Evolutionary conservation across 2,888 invertebrate species (phyloP), one percentile per base, ranked within the genome.

Genomic region (Physocephala rufipes): DNA sequence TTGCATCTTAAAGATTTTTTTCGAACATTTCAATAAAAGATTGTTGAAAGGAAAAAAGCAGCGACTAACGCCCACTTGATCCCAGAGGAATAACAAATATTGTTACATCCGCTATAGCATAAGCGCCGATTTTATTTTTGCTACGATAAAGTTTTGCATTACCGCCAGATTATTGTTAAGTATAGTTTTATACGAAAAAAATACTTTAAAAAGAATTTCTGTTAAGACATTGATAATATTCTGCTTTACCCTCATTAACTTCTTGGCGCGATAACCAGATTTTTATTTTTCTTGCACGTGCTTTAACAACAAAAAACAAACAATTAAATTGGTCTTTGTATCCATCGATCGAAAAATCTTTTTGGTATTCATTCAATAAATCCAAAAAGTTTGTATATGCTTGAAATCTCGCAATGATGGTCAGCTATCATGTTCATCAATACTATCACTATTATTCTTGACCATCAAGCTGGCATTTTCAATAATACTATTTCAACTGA

Each of bases 211-310:
- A 2, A 55, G 24, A 55, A 26, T 58, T 36, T 36, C 4, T 36
- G 13, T 55, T 55, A 21, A 19, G 19, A 5, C 24, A 2, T 55
- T 55, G 3, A n/a, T 55, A 24, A n/a, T 55, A 24, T 15, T 5
- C 19, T 19, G 5, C 19, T n/a, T n/a, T n/a, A 13, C 12, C 49
- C 9, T 55, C 53, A 1, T 55, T 21, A 12, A 24, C 53, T 55
- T 24, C 28, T 58, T 58, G 1, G 21, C 16, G 26, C 2, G n/a
- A 19, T 53, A 55, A 3, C 24, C 28, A 28, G 24, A 58, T 28
- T 58, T 1, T 26, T 26, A 28, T 26, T 58, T 58, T 58, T 28
- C 7, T 24, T 58, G 58, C 58, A 58, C 58, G 58, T 58, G 58
- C 24, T 36, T 36, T 9, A 36, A 19, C 49, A 49, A n/a, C 2